Conservation (phyloP, 1,140 invertebrate genomes). For the Bombus turneri region DNA sequence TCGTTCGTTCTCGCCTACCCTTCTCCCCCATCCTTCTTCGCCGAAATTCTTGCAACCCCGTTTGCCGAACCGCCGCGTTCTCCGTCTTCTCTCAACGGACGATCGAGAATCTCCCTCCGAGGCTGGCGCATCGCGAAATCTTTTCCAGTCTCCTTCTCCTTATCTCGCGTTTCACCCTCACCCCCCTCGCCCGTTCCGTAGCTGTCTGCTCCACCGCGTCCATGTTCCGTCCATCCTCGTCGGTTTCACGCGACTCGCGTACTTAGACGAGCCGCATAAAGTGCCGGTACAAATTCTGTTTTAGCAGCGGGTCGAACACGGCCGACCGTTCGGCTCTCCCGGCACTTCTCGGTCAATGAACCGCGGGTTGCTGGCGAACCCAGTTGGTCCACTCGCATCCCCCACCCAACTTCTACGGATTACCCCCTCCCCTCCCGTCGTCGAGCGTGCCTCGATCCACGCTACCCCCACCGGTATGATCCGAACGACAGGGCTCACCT, state of each 20-base stretch:
- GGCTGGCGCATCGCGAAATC: slow-evolving; percentile 19
- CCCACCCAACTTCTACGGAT: slow-evolving; percentile 80
- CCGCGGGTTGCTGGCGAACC: slow-evolving; percentile 80
- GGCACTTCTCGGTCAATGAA: slow-evolving; percentile 84
- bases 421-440: slow-evolving; percentile 80
- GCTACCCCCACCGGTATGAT: slow-evolving; percentile 81
- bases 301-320: slow-evolving; percentile 71
- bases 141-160: slow-evolving; percentile 5
- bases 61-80: not conserved
- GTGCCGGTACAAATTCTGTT: slow-evolving; percentile 77
- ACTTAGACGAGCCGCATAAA: slow-evolving; percentile 68
- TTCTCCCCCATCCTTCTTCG: no score
- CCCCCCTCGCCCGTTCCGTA: not conserved
- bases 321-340: slow-evolving; percentile 81
- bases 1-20: not conserved
- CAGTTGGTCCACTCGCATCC: slow-evolving; percentile 81
- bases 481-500: slow-evolving; percentile 80
- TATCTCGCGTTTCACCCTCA: slow-evolving; percentile 23
- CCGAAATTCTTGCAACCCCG: slow-evolving; percentile 39
- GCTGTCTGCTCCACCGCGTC: not conserved
- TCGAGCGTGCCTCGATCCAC: slow-evolving; percentile 54
- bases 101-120: not conserved
- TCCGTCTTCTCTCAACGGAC: not conserved
- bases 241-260: slow-evolving; percentile 33
- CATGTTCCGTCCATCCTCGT: slow-evolving; percentile 15